Conservation (phyloP, 1,140 invertebrate species). For the Drosophila orena region DNA sequence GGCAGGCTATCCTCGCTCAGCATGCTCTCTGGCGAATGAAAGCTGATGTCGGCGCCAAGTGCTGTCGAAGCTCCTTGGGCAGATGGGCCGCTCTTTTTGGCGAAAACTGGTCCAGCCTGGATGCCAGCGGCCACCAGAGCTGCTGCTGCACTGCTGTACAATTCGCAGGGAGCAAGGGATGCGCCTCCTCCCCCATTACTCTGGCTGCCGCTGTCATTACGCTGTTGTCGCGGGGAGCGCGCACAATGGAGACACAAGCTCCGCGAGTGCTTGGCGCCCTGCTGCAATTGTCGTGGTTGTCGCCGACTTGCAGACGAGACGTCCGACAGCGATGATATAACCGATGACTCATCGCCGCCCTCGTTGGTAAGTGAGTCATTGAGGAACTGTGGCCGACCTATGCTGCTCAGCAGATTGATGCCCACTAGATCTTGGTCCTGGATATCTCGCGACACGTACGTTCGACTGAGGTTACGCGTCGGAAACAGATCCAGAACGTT, state of each 20-base stretch:
- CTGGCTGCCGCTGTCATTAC: slow-evolving; percentile 27
- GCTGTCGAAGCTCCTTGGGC: slow-evolving; percentile 32
- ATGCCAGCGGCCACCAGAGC: slow-evolving; percentile 62
- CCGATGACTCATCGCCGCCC: slow-evolving; percentile 72
- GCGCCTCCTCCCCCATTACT: slow-evolving; percentile 12
- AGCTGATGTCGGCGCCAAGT: slow-evolving; percentile 68
- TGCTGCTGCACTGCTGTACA: slow-evolving; percentile 61
- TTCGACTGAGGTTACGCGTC: slow-evolving; percentile 75
- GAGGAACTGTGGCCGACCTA: slow-evolving; percentile 65
- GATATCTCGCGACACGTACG: slow-evolving; percentile 81
- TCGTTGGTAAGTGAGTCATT: slow-evolving; percentile 81
- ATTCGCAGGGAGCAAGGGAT: slow-evolving; percentile 54
- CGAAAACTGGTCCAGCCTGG: slow-evolving; percentile 50
- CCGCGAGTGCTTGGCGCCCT: slow-evolving; percentile 67
- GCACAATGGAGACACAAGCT: slow-evolving; percentile 76
- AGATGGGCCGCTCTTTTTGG: slow-evolving; percentile 23
- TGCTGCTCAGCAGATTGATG: slow-evolving; percentile 62
- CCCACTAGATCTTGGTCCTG: slow-evolving; percentile 77
- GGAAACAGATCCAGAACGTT: slow-evolving; percentile 90
- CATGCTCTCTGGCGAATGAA: slow-evolving; percentile 83
- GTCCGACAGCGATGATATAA: slow-evolving; percentile 80
- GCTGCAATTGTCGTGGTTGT: slow-evolving; percentile 56
- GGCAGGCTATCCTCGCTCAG: slow-evolving; percentile 79
- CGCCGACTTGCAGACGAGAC: slow-evolving; percentile 74
- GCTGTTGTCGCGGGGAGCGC: slow-evolving; percentile 58